phyloP scores from a whole-genome alignment of 1,140 invertebrate species.

The Anagrus nilaparvatae region DNA sequence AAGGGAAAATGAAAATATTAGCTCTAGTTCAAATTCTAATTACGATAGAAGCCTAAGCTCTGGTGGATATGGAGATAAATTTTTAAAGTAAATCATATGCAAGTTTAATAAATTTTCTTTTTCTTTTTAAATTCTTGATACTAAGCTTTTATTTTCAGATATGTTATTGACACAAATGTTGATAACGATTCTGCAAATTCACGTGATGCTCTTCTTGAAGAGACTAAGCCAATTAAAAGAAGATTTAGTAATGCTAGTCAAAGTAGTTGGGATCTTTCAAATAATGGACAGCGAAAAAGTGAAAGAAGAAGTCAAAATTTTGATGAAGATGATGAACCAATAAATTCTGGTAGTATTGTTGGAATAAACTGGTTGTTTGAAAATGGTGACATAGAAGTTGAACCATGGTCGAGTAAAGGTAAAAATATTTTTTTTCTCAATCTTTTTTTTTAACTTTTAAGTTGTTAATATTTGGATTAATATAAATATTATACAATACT shows the following conservation, averaged over 20 bases:
- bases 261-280: conserved; percentile 36
- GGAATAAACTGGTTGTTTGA: conserved; percentile 47
- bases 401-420: conserved; percentile 41
- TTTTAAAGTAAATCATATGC: conserved; percentile 35
- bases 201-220: conserved; percentile 35
- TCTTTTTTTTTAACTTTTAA: not conserved
- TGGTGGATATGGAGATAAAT: conserved; percentile 33
- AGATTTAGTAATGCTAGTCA: conserved; percentile 39
- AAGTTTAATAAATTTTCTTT: conserved; percentile 9
- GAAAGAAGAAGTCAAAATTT: conserved; percentile 9
- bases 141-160: conserved; percentile 21
- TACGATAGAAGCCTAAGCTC: conserved; percentile 31
- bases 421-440: conserved; percentile 17
- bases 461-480: not conserved
- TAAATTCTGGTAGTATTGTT: conserved; percentile 34
- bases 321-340: conserved; percentile 29
- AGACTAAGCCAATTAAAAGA: conserved; percentile 28
- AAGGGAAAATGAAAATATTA: conserved; percentile 33
- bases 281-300: conserved; percentile 29
- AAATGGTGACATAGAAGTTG: conserved; percentile 34
- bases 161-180: conserved; percentile 31
- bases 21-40: conserved; percentile 25
- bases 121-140: not conserved
- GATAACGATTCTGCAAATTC: conserved; percentile 37
- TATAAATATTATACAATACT: not conserved